Evolutionary conservation across 2,113 vertebrate genomes (phyloP).

Genomic region (Tragelaphus imberbis): DNA sequence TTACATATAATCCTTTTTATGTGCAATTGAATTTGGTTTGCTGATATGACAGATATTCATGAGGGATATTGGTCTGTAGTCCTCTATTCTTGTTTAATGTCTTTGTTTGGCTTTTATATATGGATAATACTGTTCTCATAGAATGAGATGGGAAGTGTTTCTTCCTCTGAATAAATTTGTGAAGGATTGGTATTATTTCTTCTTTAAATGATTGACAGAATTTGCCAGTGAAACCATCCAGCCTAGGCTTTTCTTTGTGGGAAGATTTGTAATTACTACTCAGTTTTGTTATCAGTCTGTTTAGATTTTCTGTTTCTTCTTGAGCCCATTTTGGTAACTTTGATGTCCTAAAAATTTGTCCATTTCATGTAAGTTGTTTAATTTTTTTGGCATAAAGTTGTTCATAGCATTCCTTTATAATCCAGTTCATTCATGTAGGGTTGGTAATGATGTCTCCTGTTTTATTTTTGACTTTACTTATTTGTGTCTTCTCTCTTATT

Average conservation of each 20-base stretch:
- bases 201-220: neutral
- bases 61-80: neutral
- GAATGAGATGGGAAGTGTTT: neutral
- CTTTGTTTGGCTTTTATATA: neutral
- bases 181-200: neutral
- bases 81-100: neutral
- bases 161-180: neutral
- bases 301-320: neutral
- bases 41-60: neutral
- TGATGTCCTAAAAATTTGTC: neutral
- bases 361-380: neutral
- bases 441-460: neutral
- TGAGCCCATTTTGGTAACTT: neutral
- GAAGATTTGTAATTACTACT: neutral
- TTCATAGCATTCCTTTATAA: neutral
- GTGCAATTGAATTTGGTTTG: constrained; percentile 7
- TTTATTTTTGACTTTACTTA: neutral
- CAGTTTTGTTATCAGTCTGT: neutral
- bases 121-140: neutral
- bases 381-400: neutral
- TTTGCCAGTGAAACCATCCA: neutral
- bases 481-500: neutral
- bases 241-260: neutral
- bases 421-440: neutral
- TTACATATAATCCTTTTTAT: neutral